Evolutionary conservation across 2,113 vertebrate species (phyloP).

Genomic region (Apteryx owenii): DNA sequence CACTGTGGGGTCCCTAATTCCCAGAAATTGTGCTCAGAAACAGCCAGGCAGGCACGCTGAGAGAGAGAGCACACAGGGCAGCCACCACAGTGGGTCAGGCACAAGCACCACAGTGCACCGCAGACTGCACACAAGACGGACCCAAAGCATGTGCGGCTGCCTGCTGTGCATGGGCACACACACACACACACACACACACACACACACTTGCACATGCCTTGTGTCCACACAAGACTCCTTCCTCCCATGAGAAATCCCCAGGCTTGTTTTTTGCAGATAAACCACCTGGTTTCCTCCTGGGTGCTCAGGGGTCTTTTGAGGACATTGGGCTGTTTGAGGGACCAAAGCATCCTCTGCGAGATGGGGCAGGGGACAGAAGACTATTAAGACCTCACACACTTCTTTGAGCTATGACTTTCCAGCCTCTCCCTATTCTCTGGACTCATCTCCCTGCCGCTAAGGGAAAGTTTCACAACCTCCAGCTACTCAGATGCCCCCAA

Average conservation of each 20-base stretch:
- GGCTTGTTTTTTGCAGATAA: not conserved
- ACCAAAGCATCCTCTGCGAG: not conserved
- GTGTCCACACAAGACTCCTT: not conserved
- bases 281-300: not conserved
- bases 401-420: not conserved
- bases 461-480: not conserved
- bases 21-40: not conserved
- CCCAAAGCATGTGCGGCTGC: accelerated
- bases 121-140: not conserved
- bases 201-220: accelerated
- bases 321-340: not conserved
- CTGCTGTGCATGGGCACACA: too few relatives aligned
- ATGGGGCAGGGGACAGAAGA: not conserved
- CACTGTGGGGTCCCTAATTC: not conserved
- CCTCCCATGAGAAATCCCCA: not conserved
- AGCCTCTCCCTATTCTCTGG: not conserved
- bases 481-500: not conserved
- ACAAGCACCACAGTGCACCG: too few relatives aligned
- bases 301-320: not conserved
- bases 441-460: not conserved
- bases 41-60: not conserved
- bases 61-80: not conserved
- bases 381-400: not conserved
- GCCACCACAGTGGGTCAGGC: too few relatives aligned
- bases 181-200: accelerated